A percentile compares a stretch with the other conserved stretches of the same genome.
phyloP scores from a whole-genome alignment of 2,797 vertebrate genomes.

The Cryptoprocta ferox region DNA sequence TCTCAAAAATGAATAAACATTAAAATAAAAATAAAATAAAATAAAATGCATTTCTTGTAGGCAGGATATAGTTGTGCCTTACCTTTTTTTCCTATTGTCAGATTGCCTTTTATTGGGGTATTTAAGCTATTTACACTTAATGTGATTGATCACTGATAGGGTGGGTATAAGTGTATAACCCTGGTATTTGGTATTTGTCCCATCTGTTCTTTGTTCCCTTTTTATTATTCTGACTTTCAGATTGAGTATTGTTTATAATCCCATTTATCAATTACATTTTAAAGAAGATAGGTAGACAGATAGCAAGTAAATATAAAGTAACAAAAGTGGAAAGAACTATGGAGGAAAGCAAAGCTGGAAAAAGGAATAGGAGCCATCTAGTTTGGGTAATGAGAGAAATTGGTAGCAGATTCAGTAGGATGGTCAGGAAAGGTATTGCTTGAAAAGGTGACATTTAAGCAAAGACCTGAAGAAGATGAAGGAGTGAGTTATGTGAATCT shows the following conservation, averaged over 20 bases:
- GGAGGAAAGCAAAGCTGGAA: neutral
- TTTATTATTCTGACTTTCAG: neutral
- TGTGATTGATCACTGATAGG: neutral
- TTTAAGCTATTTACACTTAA: constrained; percentile 13
- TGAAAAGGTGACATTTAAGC: neutral
- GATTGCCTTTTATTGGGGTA: neutral
- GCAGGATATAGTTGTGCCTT: neutral
- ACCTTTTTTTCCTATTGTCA: neutral
- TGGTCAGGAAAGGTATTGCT: neutral
- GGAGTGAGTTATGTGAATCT: neutral
- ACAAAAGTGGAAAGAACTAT: neutral
- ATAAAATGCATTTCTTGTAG: neutral
- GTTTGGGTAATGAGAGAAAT: neutral
- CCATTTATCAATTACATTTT: neutral
- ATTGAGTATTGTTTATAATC: constrained; percentile 1
- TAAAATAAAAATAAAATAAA: too few relatives aligned
- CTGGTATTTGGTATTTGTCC: neutral
- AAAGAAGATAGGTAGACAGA: neutral
- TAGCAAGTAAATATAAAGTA: neutral
- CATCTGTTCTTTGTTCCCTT: neutral
- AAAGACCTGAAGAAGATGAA: neutral
- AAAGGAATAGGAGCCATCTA: neutral
- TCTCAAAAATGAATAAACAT: too few relatives aligned
- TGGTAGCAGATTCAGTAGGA: neutral
- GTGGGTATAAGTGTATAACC: neutral